Conservation (phyloP, 2,888 invertebrate species). For the Amblyteles armatorius region DNA sequence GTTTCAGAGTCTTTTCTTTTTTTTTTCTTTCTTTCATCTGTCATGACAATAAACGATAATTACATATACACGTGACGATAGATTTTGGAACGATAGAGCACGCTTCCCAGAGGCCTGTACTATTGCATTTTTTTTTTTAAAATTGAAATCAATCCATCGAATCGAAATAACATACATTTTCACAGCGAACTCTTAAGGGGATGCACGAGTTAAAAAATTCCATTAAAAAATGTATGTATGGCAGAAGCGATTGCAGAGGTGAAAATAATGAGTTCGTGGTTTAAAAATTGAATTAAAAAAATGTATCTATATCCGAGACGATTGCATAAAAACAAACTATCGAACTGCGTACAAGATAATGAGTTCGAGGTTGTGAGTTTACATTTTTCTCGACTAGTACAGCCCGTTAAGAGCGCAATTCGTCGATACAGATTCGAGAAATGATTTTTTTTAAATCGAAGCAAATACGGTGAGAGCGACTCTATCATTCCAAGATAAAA, state of each 20-base stretch:
- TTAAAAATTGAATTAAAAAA: background rate
- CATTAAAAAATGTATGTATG: background rate
- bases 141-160: background rate
- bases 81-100: slow-evolving; percentile 66
- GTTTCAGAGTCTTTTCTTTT: slow-evolving; percentile 41
- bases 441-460: slow-evolving; percentile 10
- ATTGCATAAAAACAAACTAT: too few species aligned
- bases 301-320: background rate
- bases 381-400: background rate
- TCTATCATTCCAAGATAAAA: slow-evolving; percentile 69
- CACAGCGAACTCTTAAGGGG: background rate
- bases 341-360: background rate
- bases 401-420: background rate
- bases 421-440: background rate
- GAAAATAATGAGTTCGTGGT: background rate
- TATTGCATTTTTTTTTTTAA: slow-evolving; percentile 20
- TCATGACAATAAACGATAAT: slow-evolving; percentile 44
- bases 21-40: slow-evolving; percentile 23
- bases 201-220: background rate
- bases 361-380: background rate
- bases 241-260: background rate
- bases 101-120: slow-evolving; percentile 35
- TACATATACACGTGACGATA: slow-evolving; percentile 47
- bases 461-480: slow-evolving; percentile 26
- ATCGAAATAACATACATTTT: background rate